phyloP scores from a whole-genome alignment of 2,113 vertebrate species.

The Haemorhous mexicanus region DNA sequence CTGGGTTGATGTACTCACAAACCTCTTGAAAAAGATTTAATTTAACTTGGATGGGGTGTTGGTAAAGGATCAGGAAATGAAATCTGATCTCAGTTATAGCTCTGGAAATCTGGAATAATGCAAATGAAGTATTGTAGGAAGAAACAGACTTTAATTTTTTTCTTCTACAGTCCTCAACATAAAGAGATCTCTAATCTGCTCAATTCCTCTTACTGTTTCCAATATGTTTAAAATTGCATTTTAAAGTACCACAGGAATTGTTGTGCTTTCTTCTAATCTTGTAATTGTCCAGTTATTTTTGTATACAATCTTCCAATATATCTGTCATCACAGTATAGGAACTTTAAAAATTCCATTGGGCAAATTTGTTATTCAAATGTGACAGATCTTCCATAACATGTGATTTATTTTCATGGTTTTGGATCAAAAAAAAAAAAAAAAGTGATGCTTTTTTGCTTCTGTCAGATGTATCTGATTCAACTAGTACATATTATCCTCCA shows the following conservation, averaged over 20 bases:
- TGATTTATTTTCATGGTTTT: not conserved
- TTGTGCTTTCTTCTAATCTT: not conserved
- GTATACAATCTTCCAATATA: not conserved
- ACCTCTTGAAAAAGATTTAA: not conserved
- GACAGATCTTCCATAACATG: not conserved
- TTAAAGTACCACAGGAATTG: not conserved
- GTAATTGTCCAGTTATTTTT: not conserved
- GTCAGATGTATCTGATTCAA: not conserved
- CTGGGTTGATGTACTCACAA: not conserved
- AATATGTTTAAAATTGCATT: not conserved
- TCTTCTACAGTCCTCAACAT: not conserved
- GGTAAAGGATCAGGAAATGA: not conserved
- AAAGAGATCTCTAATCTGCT: not conserved
- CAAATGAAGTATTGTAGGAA: not conserved
- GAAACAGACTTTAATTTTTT: not conserved
- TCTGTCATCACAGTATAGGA: not conserved
- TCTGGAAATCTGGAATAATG: not conserved
- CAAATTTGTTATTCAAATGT: not conserved
- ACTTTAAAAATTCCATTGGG: not conserved
- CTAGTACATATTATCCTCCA: not conserved
- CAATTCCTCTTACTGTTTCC: not conserved
- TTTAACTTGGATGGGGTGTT: not conserved
- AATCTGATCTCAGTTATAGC: not conserved
- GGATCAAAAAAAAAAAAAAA: not conserved
- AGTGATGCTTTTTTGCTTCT: not conserved